These are phyloP conservation scores for Exaiptasia diaphana DNA, from an alignment of 64 coral and sea anemone species.

Conservation along the genomic window DNA sequence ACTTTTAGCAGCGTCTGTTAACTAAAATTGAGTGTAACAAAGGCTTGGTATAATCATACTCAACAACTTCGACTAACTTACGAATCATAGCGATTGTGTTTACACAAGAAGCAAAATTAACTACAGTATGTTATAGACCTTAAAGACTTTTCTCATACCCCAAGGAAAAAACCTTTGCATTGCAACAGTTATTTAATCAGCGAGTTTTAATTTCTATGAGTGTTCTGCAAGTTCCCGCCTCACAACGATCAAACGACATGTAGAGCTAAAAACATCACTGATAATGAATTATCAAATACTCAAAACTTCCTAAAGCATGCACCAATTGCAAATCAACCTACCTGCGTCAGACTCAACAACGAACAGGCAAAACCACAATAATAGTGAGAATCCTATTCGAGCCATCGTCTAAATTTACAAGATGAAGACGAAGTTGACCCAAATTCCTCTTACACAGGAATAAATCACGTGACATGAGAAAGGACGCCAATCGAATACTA, in stretches of 20 bases:
- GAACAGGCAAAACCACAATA: slow-evolving; percentile 1
- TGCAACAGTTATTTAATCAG: neutral
- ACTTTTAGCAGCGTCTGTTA: too few relatives aligned
- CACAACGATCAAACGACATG: neutral
- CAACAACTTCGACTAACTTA: neutral
- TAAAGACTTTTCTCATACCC: neutral
- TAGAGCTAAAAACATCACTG: too few relatives aligned
- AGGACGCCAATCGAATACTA: neutral
- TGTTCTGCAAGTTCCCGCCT: neutral
- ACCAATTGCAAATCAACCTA: neutral
- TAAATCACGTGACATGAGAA: neutral
- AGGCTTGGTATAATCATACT: neutral
- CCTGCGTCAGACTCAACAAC: neutral
- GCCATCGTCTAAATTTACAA: neutral
- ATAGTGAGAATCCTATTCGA: neutral
- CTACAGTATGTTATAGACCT: too few relatives aligned
- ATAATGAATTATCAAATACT: neutral
- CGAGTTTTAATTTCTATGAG: neutral
- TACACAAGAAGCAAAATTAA: too few relatives aligned
- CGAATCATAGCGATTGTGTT: too few relatives aligned
- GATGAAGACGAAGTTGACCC: neutral
- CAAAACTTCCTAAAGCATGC: neutral
- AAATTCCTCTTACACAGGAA: neutral
- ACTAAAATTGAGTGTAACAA: too few relatives aligned
- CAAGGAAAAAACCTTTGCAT: neutral